Evolutionary conservation across 2,113 vertebrate genomes (phyloP).

Genomic region (Scortum barcoo): DNA sequence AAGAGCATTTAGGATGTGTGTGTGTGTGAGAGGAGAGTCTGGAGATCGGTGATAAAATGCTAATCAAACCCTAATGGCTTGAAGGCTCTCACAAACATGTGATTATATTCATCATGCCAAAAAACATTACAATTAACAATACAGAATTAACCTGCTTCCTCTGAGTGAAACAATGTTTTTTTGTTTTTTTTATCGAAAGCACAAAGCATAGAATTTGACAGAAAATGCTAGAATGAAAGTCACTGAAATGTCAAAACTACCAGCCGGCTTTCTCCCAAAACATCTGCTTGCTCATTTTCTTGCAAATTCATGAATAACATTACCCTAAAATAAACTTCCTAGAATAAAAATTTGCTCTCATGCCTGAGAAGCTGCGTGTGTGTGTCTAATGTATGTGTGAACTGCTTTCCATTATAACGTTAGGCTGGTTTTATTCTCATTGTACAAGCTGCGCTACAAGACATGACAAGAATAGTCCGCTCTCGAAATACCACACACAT

Average conservation of each 20-base stretch:
- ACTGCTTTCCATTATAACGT: constrained; percentile 5
- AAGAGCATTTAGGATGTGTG: constrained; percentile 15
- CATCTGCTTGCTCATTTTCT: constrained; percentile 21
- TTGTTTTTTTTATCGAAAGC: not conserved
- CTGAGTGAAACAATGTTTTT: not conserved
- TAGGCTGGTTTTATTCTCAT: constrained; percentile 23
- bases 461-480: constrained; percentile 36
- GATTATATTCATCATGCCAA: constrained; percentile 4
- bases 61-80: constrained; percentile 40
- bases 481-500: not conserved
- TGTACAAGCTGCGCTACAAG: constrained; percentile 1
- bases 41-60: constrained; percentile 41
- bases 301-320: constrained; percentile 33
- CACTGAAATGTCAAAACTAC: constrained; percentile 20
- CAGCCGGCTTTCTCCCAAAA: not conserved
- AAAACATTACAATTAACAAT: not conserved
- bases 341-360: constrained; percentile 23
- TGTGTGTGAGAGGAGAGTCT: constrained; percentile 19
- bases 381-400: not conserved
- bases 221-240: not conserved
- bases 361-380: not conserved
- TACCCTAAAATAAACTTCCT: constrained; percentile 43
- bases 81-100: constrained; percentile 23
- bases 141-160: constrained; percentile 11
- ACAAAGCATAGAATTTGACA: not conserved